Conservation (phyloP, 2,888 invertebrate species). For the Gymnoscelis rufifasciata region DNA sequence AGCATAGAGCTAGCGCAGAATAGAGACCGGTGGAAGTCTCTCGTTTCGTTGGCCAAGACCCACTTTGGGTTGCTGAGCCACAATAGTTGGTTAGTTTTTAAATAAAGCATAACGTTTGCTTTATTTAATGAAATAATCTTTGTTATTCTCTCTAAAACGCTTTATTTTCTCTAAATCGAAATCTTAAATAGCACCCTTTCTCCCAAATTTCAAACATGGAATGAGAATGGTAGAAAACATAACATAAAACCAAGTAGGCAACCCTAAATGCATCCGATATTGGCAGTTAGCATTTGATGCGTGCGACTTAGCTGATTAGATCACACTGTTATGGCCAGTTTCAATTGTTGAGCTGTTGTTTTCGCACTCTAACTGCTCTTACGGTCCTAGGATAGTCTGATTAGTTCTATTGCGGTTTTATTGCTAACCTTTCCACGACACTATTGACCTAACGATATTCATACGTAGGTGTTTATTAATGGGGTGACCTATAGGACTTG, state of each 20-base stretch:
- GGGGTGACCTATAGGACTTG: too few species aligned
- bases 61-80: too few species aligned
- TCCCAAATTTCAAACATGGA: too few species aligned
- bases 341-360: constrained; percentile 25
- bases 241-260: background rate
- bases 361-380: constrained; percentile 15
- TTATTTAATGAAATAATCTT: too few species aligned
- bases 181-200: too few species aligned
- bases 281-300: constrained; percentile 72
- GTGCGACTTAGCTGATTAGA: constrained; percentile 65
- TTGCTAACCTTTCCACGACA: constrained; percentile 2
- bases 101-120: too few species aligned
- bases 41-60: too few species aligned
- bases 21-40: too few species aligned
- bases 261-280: constrained; percentile 59
- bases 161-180: too few species aligned
- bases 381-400: constrained; percentile 2
- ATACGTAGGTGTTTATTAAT: background rate
- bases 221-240: background rate
- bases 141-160: too few species aligned
- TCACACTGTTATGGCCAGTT: constrained; percentile 34
- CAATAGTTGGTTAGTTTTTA: too few species aligned
- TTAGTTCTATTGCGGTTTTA: constrained; percentile 14
- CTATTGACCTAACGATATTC: background rate
- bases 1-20: too few species aligned